Conservation (phyloP, 2,113 vertebrate genomes). For the Cynopterus brachyotis region DNA sequence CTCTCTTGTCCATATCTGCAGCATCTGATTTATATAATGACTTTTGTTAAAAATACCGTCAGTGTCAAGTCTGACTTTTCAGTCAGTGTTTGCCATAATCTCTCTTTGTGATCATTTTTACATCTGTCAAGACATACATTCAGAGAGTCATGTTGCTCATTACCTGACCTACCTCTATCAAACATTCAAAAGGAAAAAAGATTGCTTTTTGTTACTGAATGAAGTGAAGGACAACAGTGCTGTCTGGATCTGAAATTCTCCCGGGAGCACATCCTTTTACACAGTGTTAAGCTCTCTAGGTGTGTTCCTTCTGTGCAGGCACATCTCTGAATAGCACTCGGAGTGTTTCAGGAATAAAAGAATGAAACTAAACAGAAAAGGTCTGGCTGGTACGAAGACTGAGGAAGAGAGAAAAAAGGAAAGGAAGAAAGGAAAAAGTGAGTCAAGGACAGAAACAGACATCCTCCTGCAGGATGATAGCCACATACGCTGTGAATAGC, state of each 20-base stretch:
- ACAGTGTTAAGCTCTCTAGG: conserved; percentile 70
- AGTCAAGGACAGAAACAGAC: conserved; percentile 86
- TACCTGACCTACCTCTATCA: conserved; percentile 79
- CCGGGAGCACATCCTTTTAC: conserved; percentile 74
- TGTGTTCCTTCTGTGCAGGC: conserved; percentile 77
- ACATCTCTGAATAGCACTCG: conserved; percentile 83
- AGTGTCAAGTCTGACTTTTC: conserved; percentile 60
- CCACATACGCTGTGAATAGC: conserved; percentile 76
- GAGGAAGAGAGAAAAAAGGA: conserved; percentile 56
- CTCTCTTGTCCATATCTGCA: conserved; percentile 50
- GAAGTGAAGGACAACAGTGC: conserved; percentile 81
- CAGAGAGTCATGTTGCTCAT: conserved; percentile 66
- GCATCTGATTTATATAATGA: conserved; percentile 48
- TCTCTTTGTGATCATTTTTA: conserved; percentile 77
- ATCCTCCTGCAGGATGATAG: conserved; percentile 75
- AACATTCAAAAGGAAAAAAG: conserved; percentile 80
- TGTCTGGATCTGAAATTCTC: conserved; percentile 66
- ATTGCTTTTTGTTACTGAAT: conserved; percentile 81
- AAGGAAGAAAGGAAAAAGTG: conserved; percentile 80
- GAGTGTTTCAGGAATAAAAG: conserved; percentile 84
- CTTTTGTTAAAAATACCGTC: conserved; percentile 56
- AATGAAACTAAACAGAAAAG: conserved; percentile 81
- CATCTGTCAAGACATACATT: conserved; percentile 74
- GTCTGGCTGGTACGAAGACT: conserved; percentile 82
- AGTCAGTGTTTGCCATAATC: conserved; percentile 16